Evolutionary conservation across 2,888 invertebrate genomes (phyloP).

Genomic region (Coremacera marginata): DNA sequence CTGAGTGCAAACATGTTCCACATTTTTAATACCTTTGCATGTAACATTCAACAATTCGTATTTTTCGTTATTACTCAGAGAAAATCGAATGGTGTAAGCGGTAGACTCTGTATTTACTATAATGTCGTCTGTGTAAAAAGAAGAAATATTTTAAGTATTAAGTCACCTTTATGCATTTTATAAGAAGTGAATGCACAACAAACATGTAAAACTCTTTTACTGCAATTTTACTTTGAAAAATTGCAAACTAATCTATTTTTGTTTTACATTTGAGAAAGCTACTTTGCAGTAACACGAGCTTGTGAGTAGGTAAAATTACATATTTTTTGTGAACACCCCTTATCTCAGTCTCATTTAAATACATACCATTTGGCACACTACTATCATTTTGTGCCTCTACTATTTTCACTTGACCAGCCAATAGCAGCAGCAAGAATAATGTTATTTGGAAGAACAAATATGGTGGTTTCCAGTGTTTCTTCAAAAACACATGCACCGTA

Average conservation of each 20-base stretch:
- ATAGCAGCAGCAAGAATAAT: neutral
- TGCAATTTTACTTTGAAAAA: too few relatives aligned
- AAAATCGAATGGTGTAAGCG: slow-evolving; percentile 52
- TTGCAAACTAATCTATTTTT: too few relatives aligned
- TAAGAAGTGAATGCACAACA: too few relatives aligned
- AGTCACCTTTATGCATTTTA: too few relatives aligned
- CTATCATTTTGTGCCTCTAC: slow-evolving; percentile 34
- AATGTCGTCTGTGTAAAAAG: slow-evolving; percentile 41
- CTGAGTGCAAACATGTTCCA: slow-evolving; percentile 45
- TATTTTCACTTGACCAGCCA: neutral
- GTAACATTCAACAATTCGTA: slow-evolving; percentile 54
- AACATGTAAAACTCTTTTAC: too few relatives aligned
- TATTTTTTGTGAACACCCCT: too few relatives aligned
- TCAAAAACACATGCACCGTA: slow-evolving; percentile 37
- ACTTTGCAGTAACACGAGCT: too few relatives aligned
- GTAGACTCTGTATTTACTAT: slow-evolving; percentile 50
- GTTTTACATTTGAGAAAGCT: too few relatives aligned
- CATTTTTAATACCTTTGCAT: slow-evolving; percentile 51
- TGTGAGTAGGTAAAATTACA: too few relatives aligned
- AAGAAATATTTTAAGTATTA: neutral
- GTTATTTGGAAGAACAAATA: neutral
- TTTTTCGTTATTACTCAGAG: slow-evolving; percentile 50
- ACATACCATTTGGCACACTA: slow-evolving; percentile 25
- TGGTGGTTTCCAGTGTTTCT: slow-evolving; percentile 49
- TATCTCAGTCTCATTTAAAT: neutral